These are phyloP conservation scores for Urocolius indicus DNA, from an alignment of 2,113 vertebrate species.

Conservation along the genomic window DNA sequence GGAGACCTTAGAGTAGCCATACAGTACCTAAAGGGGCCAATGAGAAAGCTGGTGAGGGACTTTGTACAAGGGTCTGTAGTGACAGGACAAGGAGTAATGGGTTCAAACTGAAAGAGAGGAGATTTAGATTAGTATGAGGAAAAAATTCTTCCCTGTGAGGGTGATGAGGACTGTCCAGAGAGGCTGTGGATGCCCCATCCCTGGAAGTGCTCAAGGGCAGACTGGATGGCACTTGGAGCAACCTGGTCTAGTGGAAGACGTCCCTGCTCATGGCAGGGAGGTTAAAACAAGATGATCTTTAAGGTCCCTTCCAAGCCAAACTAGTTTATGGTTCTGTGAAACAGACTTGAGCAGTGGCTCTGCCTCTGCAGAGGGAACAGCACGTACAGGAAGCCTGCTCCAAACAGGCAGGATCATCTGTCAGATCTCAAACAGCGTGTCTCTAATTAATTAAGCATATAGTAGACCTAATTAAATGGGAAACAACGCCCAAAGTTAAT, in stretches of 20 bases:
- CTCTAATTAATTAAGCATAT: neutral
- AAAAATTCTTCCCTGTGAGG: too few species aligned
- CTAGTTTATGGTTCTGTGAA: neutral
- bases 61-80: too few species aligned
- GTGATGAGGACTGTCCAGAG: too few species aligned
- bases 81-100: too few species aligned
- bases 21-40: too few species aligned
- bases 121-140: too few species aligned
- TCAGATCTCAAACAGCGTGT: neutral
- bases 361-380: neutral
- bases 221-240: too few species aligned
- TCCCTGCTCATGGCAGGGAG: neutral
- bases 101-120: too few species aligned
- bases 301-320: neutral
- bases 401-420: neutral
- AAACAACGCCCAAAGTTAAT: neutral
- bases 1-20: too few species aligned
- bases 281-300: neutral
- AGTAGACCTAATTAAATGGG: neutral
- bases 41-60: too few species aligned
- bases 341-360: neutral
- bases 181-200: neutral
- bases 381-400: neutral
- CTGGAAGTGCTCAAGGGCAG: neutral
- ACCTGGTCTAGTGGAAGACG: neutral